These are phyloP conservation scores for Ceyx cyanopectus DNA, from an alignment of 2,113 vertebrate species.

Conservation along the genomic window DNA sequence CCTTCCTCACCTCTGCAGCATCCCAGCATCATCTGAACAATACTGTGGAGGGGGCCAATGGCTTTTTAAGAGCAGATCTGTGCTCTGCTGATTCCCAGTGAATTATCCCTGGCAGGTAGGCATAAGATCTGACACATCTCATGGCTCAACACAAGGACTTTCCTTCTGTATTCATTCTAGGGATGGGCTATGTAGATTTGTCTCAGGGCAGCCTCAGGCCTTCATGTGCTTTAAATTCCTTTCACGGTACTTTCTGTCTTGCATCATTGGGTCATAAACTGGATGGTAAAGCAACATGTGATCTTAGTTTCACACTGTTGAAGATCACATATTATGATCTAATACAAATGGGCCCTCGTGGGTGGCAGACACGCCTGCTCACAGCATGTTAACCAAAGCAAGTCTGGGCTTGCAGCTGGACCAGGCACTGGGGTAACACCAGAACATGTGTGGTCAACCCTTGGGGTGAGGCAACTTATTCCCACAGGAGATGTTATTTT, in stretches of 20 bases:
- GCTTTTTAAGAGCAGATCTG: neutral
- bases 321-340: neutral
- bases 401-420: neutral
- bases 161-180: neutral
- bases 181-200: neutral
- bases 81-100: neutral
- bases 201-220: neutral
- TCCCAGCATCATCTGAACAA: neutral
- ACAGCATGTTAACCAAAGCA: neutral
- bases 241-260: neutral
- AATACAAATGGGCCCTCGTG: rapidly evolving
- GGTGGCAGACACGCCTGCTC: neutral
- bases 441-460: neutral
- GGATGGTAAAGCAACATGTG: neutral
- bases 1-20: neutral
- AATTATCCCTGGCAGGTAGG: neutral
- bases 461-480: neutral
- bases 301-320: neutral
- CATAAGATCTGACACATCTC: neutral
- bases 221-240: neutral
- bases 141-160: neutral
- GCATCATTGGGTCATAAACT: neutral
- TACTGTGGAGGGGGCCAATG: too few species aligned
- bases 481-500: neutral
- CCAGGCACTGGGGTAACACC: neutral